Evolutionary conservation across 1,140 invertebrate species (phyloP).

Genomic region (Pseudomyrmex flavicornis): DNA sequence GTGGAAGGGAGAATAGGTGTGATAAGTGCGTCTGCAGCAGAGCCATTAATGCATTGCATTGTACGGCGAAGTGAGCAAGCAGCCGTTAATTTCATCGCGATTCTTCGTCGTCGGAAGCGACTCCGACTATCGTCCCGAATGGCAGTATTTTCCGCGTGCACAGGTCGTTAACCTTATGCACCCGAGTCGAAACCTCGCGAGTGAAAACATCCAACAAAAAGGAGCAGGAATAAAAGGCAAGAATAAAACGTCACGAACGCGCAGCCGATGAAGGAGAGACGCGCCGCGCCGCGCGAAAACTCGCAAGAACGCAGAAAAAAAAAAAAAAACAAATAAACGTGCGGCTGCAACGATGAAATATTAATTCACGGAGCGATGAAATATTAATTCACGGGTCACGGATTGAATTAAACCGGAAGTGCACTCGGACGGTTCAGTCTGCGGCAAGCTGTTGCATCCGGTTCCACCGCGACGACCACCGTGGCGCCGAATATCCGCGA

Average conservation of each 20-base stretch:
- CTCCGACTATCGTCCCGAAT: constrained; percentile 22
- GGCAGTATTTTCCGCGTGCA: constrained; percentile 41
- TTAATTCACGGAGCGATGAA: constrained; percentile 81
- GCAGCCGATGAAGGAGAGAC: constrained; percentile 49
- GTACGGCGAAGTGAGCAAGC: constrained; percentile 32
- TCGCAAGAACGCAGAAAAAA: not conserved
- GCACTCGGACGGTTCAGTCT: constrained; percentile 68
- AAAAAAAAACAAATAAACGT: constrained; percentile 17
- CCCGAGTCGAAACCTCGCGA: constrained; percentile 37
- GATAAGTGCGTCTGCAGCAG: constrained; percentile 49
- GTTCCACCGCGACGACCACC: constrained; percentile 65
- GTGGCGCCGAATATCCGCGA: constrained; percentile 63
- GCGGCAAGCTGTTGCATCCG: constrained; percentile 83
- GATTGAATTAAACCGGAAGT: constrained; percentile 78
- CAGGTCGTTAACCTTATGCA: constrained; percentile 48
- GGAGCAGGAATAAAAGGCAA: constrained; percentile 10
- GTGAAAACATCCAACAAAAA: constrained; percentile 42
- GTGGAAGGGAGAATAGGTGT: not conserved
- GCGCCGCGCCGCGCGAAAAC: not conserved
- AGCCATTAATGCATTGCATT: constrained; percentile 55
- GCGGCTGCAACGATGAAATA: constrained; percentile 78
- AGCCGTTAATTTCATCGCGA: constrained; percentile 46
- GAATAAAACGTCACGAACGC: constrained; percentile 20
- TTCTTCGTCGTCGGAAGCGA: constrained; percentile 37
- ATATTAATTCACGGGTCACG: constrained; percentile 81